These are phyloP conservation scores for Nephrotoma flavescens DNA, from an alignment of 2,888 invertebrate species.

Conservation along the genomic window DNA sequence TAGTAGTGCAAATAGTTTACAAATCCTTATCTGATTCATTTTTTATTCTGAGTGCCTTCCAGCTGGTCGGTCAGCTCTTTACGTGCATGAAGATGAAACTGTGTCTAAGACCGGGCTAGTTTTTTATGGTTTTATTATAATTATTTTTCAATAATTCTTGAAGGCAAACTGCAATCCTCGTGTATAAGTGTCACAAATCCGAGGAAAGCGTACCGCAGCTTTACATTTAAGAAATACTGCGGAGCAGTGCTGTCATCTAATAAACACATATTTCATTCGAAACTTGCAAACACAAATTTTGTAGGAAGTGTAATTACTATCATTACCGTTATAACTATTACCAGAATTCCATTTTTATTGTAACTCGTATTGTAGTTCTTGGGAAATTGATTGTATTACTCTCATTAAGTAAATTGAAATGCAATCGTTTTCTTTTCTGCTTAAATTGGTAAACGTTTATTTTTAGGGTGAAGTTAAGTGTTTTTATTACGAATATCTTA, in stretches of 20 bases:
- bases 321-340: neutral
- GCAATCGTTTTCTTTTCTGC: neutral
- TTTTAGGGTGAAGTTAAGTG: neutral
- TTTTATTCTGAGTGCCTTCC: too few species aligned
- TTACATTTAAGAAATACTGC: neutral
- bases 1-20: too few species aligned
- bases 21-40: too few species aligned
- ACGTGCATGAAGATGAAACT: too few species aligned
- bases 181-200: neutral
- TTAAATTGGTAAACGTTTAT: neutral
- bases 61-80: too few species aligned
- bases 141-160: too few species aligned
- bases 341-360: neutral
- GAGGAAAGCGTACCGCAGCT: neutral
- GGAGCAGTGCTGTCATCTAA: neutral
- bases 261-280: neutral
- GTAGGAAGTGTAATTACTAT: neutral
- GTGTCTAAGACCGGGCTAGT: too few species aligned
- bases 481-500: too few species aligned
- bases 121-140: too few species aligned
- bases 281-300: neutral
- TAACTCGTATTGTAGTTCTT: neutral
- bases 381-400: neutral
- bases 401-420: neutral
- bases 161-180: too few species aligned